phyloP scores from a whole-genome alignment of 1,140 invertebrate genomes.

The Pararge aegeria region DNA sequence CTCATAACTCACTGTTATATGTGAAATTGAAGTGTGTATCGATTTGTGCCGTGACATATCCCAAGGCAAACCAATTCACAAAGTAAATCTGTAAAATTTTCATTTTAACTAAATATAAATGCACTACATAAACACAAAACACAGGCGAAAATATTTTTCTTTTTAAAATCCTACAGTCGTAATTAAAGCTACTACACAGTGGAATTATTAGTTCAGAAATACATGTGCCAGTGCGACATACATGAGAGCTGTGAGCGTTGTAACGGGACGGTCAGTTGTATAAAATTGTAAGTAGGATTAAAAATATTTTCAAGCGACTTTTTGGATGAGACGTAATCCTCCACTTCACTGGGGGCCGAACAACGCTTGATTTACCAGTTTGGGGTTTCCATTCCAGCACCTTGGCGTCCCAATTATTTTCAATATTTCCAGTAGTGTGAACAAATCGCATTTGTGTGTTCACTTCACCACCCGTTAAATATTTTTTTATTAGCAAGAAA shows the following conservation, averaged over 20 bases:
- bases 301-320: too few species aligned
- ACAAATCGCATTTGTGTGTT: too few species aligned
- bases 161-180: constrained; percentile 19
- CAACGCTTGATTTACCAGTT: too few species aligned
- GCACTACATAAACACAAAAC: constrained; percentile 1
- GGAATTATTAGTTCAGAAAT: constrained; percentile 31
- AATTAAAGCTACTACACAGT: constrained; percentile 27
- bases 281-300: neutral
- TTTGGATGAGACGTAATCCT: too few species aligned
- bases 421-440: too few species aligned
- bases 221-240: constrained; percentile 14
- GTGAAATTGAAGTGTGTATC: constrained; percentile 34
- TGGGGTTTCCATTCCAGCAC: too few species aligned
- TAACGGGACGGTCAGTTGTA: neutral
- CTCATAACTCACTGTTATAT: constrained; percentile 42
- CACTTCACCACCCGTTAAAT: too few species aligned
- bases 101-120: constrained; percentile 26
- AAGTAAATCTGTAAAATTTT: constrained; percentile 22
- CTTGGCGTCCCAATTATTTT: too few species aligned
- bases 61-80: constrained; percentile 18
- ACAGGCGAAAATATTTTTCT: constrained; percentile 20
- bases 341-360: too few species aligned
- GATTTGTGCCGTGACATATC: neutral
- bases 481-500: too few species aligned
- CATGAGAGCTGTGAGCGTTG: constrained; percentile 17